phyloP scores from a whole-genome alignment of 2,888 invertebrate genomes.

The Protophormia terraenovae region DNA sequence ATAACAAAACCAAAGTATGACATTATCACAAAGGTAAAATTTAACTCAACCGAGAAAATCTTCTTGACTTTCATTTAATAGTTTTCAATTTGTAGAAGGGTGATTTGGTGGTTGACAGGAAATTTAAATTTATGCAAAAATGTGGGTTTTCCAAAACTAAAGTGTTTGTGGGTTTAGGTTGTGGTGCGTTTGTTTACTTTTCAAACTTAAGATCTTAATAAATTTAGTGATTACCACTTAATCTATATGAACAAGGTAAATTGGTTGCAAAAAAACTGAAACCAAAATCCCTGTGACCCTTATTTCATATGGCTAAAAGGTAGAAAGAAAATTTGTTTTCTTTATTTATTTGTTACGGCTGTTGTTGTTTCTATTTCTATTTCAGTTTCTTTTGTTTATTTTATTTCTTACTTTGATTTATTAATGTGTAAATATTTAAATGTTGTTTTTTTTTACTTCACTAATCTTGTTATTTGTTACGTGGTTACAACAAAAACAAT shows the following conservation, averaged over 20 bases:
- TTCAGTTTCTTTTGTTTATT: constrained; percentile 27
- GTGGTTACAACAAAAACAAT: constrained; percentile 33
- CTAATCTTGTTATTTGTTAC: constrained; percentile 64
- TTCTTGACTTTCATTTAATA: not conserved
- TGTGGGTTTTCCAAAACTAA: not conserved
- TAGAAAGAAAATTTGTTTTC: not conserved
- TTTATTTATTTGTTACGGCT: not conserved
- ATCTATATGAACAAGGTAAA: constrained; percentile 42
- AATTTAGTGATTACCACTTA: constrained; percentile 52
- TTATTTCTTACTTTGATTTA: constrained; percentile 62
- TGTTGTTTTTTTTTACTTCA: constrained; percentile 54
- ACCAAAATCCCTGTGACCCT: not conserved
- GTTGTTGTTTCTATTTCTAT: not conserved
- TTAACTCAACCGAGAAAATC: not conserved
- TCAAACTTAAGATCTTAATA: constrained; percentile 31
- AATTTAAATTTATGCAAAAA: not conserved
- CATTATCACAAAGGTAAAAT: not conserved
- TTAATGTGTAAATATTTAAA: constrained; percentile 66
- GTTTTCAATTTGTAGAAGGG: not conserved
- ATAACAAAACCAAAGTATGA: not conserved
- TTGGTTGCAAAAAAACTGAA: constrained; percentile 4
- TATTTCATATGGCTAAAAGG: not conserved
- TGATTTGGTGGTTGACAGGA: not conserved
- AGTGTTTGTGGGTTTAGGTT: not conserved
- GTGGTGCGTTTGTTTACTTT: not conserved